Conservation (phyloP, 2,888 invertebrate species). For the Dicyrtoma fusca region DNA sequence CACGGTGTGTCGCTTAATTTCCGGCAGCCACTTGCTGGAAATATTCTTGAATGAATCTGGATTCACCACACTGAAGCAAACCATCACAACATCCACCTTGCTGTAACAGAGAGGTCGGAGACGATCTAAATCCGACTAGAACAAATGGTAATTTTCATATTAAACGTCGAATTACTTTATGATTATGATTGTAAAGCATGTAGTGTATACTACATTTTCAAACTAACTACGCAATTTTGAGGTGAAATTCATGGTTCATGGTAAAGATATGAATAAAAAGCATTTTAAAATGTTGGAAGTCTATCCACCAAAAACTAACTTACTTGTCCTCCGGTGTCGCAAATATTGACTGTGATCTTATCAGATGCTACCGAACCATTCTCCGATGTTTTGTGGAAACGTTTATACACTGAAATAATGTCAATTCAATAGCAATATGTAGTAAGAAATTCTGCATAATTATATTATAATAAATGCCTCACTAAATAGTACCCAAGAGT, state of each 20-base stretch:
- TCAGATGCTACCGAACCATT: neutral
- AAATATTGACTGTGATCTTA: conserved; percentile 39
- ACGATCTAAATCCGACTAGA: conserved; percentile 49
- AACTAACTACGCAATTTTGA: too few relatives aligned
- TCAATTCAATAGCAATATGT: too few relatives aligned
- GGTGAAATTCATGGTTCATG: too few relatives aligned
- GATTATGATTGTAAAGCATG: too few relatives aligned
- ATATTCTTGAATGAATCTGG: conserved; percentile 50
- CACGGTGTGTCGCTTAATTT: conserved; percentile 39
- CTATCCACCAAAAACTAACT: too few relatives aligned
- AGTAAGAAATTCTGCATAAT: too few relatives aligned
- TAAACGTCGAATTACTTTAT: too few relatives aligned
- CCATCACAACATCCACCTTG: conserved; percentile 44
- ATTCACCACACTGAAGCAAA: conserved; percentile 52
- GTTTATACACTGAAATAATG: conserved; percentile 13
- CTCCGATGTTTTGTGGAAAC: neutral
- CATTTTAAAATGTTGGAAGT: too few relatives aligned
- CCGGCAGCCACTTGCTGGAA: conserved; percentile 49
- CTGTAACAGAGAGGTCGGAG: conserved; percentile 52
- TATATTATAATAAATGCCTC: too few relatives aligned
- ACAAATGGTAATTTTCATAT: conserved; percentile 2
- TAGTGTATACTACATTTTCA: too few relatives aligned
- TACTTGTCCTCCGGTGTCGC: conserved; percentile 53
- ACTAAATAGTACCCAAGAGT: too few relatives aligned
- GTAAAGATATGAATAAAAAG: too few relatives aligned